Percentiles rank a stretch among this genome's conserved stretches.
Conservation (phyloP, 2,797 vertebrate genomes). For the Bovichtus diacanthus region DNA sequence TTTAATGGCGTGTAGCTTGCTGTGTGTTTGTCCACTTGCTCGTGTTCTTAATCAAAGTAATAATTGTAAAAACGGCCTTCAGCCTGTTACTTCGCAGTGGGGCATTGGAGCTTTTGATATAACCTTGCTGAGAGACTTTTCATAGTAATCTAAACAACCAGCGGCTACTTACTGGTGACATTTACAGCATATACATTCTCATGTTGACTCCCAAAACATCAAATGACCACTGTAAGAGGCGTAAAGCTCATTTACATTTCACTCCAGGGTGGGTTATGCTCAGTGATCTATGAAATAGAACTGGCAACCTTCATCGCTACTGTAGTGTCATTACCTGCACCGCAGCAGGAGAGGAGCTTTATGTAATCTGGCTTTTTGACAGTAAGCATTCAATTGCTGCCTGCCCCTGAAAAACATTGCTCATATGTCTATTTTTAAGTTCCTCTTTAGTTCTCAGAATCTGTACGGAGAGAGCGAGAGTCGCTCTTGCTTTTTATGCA, state of each 20-base stretch:
- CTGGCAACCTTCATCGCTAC: slow-evolving; percentile 54
- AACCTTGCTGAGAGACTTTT: slow-evolving; percentile 24
- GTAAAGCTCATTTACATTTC: slow-evolving; percentile 55
- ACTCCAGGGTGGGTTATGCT: slow-evolving; percentile 52
- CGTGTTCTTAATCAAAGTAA: slow-evolving; percentile 26
- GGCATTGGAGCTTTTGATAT: slow-evolving; percentile 24
- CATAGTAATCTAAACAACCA: slow-evolving; percentile 4
- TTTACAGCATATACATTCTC: slow-evolving; percentile 11
- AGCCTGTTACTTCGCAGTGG: slow-evolving; percentile 23
- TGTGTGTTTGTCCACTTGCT: slow-evolving; percentile 20
- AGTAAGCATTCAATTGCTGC: slow-evolving; percentile 54
- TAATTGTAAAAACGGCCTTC: slow-evolving; percentile 20
- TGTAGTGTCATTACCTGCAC: slow-evolving; percentile 66
- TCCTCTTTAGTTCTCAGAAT: slow-evolving; percentile 34
- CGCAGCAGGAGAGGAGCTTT: slow-evolving; percentile 64
- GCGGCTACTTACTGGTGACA: slow-evolving; percentile 14
- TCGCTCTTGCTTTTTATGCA: slow-evolving; percentile 20
- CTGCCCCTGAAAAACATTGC: slow-evolving; percentile 42
- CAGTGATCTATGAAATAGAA: slow-evolving; percentile 68
- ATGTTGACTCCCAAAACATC: slow-evolving; percentile 13
- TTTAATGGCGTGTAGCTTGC: slow-evolving; percentile 15
- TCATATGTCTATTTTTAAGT: slow-evolving; percentile 62
- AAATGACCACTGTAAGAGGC: slow-evolving; percentile 21
- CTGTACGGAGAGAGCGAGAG: slow-evolving; percentile 9
- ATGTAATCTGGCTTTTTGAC: slow-evolving; percentile 72